Percentiles rank a stretch among this genome's conserved stretches.
Evolutionary conservation across 64 coral and sea anemone genomes (phyloP).

Genomic region (Stylophora pistillata): DNA sequence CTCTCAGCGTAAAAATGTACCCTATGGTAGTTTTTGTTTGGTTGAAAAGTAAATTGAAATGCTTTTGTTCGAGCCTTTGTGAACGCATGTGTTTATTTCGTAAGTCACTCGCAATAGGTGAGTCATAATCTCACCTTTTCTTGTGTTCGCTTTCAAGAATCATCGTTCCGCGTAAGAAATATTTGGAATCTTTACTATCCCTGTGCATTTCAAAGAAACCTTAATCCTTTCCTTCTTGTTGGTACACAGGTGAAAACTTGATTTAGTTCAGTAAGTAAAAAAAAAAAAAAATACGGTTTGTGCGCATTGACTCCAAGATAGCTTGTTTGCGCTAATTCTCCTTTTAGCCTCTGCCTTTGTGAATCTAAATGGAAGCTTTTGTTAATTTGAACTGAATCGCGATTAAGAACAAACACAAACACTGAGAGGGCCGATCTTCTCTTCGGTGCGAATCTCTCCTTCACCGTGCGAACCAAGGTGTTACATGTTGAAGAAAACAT

Average conservation of each 20-base stretch:
- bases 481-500: not conserved
- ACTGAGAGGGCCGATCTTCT: constrained; percentile 23
- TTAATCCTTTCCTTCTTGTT: not conserved
- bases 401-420: constrained; percentile 29
- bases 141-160: constrained; percentile 36
- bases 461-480: not conserved
- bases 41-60: constrained; percentile 35
- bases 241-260: not conserved
- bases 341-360: not conserved
- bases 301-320: not conserved
- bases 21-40: constrained; percentile 42
- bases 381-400: constrained; percentile 16
- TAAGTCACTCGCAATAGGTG: constrained; percentile 6
- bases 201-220: no score
- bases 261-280: not conserved
- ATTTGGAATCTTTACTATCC: not conserved
- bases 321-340: constrained; percentile 21
- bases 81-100: constrained; percentile 61
- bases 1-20: constrained; percentile 36
- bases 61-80: constrained; percentile 55
- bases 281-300: not conserved
- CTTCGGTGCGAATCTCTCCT: not conserved
- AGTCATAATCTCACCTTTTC: constrained; percentile 37
- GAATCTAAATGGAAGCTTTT: constrained; percentile 18
- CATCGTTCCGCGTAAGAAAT: not conserved